phyloP scores from a whole-genome alignment of 2,113 vertebrate genomes.

The Antechinus stuartii region DNA sequence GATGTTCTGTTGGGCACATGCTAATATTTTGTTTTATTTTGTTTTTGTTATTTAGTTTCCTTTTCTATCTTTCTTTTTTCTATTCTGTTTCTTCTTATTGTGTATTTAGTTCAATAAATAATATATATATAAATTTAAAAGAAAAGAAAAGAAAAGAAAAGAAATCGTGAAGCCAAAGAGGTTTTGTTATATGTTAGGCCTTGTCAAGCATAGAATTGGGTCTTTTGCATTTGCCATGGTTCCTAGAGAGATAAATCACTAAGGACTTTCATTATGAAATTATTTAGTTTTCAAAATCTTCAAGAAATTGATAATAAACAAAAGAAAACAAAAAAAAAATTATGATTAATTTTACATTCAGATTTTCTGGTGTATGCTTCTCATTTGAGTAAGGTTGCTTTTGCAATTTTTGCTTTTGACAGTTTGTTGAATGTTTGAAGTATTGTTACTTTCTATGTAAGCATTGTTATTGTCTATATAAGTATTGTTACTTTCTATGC shows the following conservation, averaged over 20 bases:
- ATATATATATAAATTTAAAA: too few species aligned
- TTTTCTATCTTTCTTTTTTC: too few species aligned
- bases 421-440: background rate
- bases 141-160: too few species aligned
- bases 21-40: too few species aligned
- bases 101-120: too few species aligned
- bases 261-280: background rate
- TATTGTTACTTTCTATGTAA: background rate
- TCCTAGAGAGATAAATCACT: background rate
- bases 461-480: too few species aligned
- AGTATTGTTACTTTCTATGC: too few species aligned
- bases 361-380: background rate
- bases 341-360: background rate
- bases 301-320: background rate
- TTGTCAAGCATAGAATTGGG: background rate
- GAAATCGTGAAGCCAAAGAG: background rate
- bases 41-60: too few species aligned
- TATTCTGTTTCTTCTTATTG: too few species aligned
- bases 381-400: background rate
- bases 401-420: background rate
- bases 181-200: background rate
- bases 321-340: background rate
- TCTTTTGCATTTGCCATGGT: background rate
- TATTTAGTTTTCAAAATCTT: background rate
- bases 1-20: too few species aligned